Base-by-base conservation (phyloP, 2,888 invertebrate species). In the Protula sp. region DNA sequence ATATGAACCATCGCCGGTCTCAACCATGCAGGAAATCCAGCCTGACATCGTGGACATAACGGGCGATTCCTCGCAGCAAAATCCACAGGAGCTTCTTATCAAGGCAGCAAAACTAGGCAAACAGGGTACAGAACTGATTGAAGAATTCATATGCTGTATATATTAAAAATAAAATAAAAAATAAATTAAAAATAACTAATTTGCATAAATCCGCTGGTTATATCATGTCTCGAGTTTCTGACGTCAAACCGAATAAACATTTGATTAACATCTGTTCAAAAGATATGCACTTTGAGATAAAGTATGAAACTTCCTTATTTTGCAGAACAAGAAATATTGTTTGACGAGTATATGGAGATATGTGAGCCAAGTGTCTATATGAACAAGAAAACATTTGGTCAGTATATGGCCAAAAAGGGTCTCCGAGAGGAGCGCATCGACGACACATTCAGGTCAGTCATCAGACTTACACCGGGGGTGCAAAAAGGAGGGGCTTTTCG, bases 361-460 rank as follows among this genome's bases (percentile, higher is more conserved):
- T 83, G 84, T 47, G 85, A 79, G 69, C 87, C 87, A 0, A 83
- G 85, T 24, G 26, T 38, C 9, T 30, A 38, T 3, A 86, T 88
- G 86, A 85, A 85, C 62, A 75, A 80, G 3, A 74, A 79, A 45
- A 75, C 82, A 1, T 88, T 88, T 74, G 74, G 82, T 0, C 83
- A 82, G 65, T 85, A 86, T 65, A 83, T 87, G 80, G 69, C 81
- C 19, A 83, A 84, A 14, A 77, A 87, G 38, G 87, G 87, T 3
- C 70, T 74, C 0, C 68, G 69, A 22, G 57, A 58, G 22, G 73
- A 73, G 3, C 64, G 62, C 3, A 62, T 72, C 9, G 64, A 68
- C 2, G 70, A 72, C 57, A 67, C 74, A 9, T 78, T 78, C 67
- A 76, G 79, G 78, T 78, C 62, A 58, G 54, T 31, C 38, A n/a